Evolutionary conservation across 2,888 invertebrate genomes (phyloP).

Genomic region (Alsophila aescularia): DNA sequence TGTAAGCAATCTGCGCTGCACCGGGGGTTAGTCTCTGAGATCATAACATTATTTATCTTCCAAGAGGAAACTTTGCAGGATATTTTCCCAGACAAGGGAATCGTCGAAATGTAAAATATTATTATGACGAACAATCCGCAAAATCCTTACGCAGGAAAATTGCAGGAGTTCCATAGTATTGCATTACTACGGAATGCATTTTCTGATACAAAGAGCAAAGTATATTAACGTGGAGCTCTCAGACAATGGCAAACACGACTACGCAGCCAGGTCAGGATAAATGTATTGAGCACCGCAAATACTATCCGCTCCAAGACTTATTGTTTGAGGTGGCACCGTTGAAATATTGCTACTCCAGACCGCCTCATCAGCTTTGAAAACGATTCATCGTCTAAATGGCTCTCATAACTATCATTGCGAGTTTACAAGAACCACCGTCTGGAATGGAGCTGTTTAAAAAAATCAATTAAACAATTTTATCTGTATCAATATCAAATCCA

Average conservation of each 20-base stretch:
- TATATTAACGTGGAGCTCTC: conserved; percentile 70
- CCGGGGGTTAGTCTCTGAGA: conserved; percentile 41
- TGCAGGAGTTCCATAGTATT: conserved; percentile 51
- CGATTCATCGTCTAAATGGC: conserved; percentile 43
- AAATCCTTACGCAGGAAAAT: conserved; percentile 41
- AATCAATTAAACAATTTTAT: conserved; percentile 62
- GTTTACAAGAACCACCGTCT: conserved; percentile 22
- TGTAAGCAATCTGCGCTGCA: conserved; percentile 41
- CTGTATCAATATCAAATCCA: conserved; percentile 54
- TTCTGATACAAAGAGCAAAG: conserved; percentile 62
- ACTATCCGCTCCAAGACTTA: conserved; percentile 67
- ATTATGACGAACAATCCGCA: conserved; percentile 32
- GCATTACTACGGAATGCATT: conserved; percentile 63
- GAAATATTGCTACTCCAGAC: conserved; percentile 64
- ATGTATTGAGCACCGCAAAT: conserved; percentile 73
- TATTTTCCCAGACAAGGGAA: conserved; percentile 33
- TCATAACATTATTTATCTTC: conserved; percentile 39
- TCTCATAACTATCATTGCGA: conserved; percentile 34
- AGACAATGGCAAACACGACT: conserved; percentile 74
- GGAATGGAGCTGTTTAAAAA: conserved; percentile 42
- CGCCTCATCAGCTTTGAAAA: conserved; percentile 38
- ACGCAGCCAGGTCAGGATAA: conserved; percentile 63
- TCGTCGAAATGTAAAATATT: conserved; percentile 34
- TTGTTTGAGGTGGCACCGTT: conserved; percentile 67
- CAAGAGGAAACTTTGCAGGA: conserved; percentile 30